phyloP scores from a whole-genome alignment of 2,797 vertebrate genomes.

The Anabacerthia variegaticeps region DNA sequence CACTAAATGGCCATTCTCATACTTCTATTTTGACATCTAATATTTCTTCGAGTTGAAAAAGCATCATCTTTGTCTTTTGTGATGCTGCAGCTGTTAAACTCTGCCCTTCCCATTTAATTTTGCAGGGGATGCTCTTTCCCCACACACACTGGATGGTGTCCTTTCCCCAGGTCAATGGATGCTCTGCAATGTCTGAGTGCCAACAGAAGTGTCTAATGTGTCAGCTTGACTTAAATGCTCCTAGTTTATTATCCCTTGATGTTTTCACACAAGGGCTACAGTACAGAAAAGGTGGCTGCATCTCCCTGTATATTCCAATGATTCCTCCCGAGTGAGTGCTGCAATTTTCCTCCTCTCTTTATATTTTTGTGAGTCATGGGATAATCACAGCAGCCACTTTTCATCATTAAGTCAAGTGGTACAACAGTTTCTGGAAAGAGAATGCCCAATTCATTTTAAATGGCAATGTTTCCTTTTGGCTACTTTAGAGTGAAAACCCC shows the following conservation, averaged over 20 bases:
- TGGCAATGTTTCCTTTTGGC: not conserved
- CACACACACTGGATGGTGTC: accelerated
- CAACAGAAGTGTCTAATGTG: not conserved
- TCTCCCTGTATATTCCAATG: not conserved
- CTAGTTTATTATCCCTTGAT: not conserved
- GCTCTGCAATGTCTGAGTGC: not conserved
- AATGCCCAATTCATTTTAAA: not conserved
- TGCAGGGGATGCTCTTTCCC: not conserved
- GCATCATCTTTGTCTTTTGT: not conserved
- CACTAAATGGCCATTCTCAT: not conserved
- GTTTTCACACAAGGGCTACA: not conserved
- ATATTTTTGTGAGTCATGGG: not conserved
- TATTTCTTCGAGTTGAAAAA: not conserved
- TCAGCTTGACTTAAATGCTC: not conserved
- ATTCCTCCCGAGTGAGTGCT: not conserved
- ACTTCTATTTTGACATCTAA: not conserved
- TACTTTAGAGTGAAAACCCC: not conserved
- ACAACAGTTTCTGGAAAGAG: not conserved
- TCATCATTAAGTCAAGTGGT: not conserved
- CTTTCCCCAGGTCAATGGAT: not conserved
- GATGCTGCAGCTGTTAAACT: not conserved
- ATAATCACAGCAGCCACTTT: not conserved
- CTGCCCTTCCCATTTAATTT: not conserved
- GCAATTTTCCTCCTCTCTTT: not conserved
- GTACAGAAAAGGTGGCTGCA: not conserved